Evolutionary conservation across 2,888 invertebrate species (phyloP).

Genomic region (Phengaris arion): DNA sequence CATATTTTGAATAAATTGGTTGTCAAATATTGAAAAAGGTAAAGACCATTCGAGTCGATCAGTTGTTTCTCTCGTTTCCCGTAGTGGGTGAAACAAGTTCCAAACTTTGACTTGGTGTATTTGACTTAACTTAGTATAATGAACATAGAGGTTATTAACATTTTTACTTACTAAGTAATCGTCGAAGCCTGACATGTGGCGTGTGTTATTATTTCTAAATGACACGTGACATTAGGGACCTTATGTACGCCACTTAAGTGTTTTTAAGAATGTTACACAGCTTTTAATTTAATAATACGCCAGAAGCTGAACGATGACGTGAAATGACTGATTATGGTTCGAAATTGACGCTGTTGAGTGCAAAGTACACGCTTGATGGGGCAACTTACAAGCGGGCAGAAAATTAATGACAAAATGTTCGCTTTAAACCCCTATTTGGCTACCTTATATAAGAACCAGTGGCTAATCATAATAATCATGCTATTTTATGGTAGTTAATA

Average conservation of each 20-base stretch:
- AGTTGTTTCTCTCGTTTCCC: too few relatives aligned
- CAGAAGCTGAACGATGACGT: slow-evolving; percentile 19
- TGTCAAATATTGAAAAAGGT: too few relatives aligned
- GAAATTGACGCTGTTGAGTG: slow-evolving; percentile 23
- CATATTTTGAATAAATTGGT: too few relatives aligned
- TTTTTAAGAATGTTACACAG: slow-evolving; percentile 5
- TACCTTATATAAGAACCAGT: neutral
- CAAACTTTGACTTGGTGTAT: too few relatives aligned
- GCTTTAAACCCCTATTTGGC: slow-evolving; percentile 3
- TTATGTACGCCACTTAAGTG: neutral
- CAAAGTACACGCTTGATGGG: slow-evolving; percentile 19
- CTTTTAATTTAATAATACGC: slow-evolving; percentile 25
- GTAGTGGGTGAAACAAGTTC: too few relatives aligned
- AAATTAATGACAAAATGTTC: slow-evolving; percentile 24
- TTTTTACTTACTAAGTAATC: neutral
- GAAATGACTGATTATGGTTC: slow-evolving; percentile 21
- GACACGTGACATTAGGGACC: neutral
- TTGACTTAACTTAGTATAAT: too few relatives aligned
- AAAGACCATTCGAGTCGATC: too few relatives aligned
- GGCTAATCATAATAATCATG: neutral
- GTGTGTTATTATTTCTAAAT: slow-evolving; percentile 3
- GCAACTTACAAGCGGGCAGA: neutral
- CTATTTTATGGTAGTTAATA: too few relatives aligned
- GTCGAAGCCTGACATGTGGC: neutral
- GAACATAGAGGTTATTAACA: too few relatives aligned